Base-by-base conservation (phyloP, 2,113 vertebrate genomes). In the Chaetodon trifascialis region DNA sequence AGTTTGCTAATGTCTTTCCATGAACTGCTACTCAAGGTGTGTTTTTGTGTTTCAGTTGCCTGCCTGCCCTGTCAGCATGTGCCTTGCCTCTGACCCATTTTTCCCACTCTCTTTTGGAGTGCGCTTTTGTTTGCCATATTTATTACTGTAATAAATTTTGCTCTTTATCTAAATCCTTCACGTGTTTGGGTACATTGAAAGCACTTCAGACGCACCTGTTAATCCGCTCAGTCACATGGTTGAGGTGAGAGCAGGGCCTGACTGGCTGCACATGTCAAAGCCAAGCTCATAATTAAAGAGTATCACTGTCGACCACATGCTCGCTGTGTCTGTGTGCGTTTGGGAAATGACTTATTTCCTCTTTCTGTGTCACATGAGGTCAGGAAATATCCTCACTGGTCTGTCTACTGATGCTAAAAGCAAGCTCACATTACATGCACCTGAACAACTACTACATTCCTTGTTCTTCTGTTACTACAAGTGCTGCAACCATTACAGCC, bases 291-390 rank as follows among this genome's bases (percentile, higher is more conserved):
- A 40, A 30, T 25, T 16, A 23, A 42, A 38, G 46, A 58, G 11
- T 64, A 38, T 63, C 38, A 36, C 30, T 8, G 56, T 51, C 17
- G 56, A 42, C 55, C 64, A 72, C 62, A 65, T 49, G 54, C 55
- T 44, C 2, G 16, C 36, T 21, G 65, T 67, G 10, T 36, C 30
- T 21, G 65, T 9, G 77, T 42, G 40, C 9, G 1, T n/a, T 52
- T 58, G 8, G 63, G 49, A 76, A 72, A 54, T 4, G 0, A 42
- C 15, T 54, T 60, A 58, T 58, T 88, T 88, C 86, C 81, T 88
- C 42, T 84, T 90, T 86, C 54, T 42, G 64, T 63, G 58, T 86
- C 70, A 79, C 83, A 77, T 73, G 58, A 63, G 11, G 47, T 25
- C 42, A 64, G 69, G 23, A 73, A 67, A 46, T 54, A 9, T 63